phyloP scores from a whole-genome alignment of 2,113 vertebrate species.

The Otis tarda region DNA sequence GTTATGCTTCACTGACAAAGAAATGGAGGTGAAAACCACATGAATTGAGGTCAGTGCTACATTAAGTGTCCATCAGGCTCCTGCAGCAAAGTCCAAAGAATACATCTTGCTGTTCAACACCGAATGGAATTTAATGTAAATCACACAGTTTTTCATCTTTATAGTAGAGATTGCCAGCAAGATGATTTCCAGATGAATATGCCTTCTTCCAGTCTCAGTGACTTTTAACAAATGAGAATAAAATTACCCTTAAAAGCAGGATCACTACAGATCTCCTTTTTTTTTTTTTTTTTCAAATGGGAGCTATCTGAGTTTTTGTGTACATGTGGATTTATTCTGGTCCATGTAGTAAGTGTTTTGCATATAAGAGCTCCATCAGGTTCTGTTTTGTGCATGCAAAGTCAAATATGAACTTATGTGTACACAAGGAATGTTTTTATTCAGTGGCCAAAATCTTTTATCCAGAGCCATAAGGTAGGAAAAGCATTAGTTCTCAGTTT shows the following conservation, averaged over 20 bases:
- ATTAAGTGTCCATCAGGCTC: neutral
- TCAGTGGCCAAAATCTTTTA: neutral
- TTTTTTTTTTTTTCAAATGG: neutral
- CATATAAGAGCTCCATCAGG: neutral
- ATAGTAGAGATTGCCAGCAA: neutral
- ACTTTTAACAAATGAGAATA: neutral
- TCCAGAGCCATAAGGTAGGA: neutral
- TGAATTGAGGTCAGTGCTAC: neutral
- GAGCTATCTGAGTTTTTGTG: neutral
- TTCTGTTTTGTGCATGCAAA: neutral
- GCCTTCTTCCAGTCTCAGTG: neutral
- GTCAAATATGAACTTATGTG: neutral
- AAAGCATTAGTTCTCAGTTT: neutral
- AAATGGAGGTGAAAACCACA: neutral
- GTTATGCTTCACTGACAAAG: neutral
- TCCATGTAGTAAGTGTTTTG: neutral
- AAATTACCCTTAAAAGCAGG: neutral
- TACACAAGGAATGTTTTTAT: neutral
- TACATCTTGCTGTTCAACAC: neutral
- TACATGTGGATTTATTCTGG: neutral
- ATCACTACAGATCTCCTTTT: neutral
- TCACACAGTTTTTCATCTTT: neutral
- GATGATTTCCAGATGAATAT: neutral
- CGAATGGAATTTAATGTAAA: neutral
- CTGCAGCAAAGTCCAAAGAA: neutral